Evolutionary conservation across 2,888 invertebrate genomes (phyloP).

Genomic region (Syrphus vitripennis): DNA sequence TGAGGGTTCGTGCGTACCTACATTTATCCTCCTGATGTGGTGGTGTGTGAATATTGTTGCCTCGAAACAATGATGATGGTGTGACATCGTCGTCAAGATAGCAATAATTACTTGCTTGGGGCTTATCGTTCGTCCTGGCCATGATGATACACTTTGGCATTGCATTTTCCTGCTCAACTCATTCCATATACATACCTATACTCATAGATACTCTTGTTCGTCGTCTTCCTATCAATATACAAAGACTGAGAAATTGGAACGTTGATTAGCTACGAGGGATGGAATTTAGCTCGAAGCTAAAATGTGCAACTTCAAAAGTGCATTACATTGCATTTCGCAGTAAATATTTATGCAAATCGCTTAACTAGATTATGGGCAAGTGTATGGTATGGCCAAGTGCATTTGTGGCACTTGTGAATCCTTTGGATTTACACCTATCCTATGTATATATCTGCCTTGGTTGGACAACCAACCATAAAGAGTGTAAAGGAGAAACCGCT

Average conservation of each 20-base stretch:
- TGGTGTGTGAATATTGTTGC: conserved; percentile 14
- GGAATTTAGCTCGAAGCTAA: conserved; percentile 35
- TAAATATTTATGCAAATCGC: conserved; percentile 72
- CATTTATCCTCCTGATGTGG: too few relatives aligned
- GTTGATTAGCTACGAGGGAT: conserved; percentile 59
- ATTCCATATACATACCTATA: neutral
- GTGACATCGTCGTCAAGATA: conserved; percentile 70
- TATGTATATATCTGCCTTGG: neutral
- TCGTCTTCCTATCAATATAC: conserved; percentile 8
- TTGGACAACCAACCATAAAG: neutral
- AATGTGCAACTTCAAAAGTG: conserved; percentile 67
- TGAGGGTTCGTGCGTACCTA: conserved; percentile 11
- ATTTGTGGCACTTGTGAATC: conserved; percentile 51
- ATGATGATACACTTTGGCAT: conserved; percentile 24
- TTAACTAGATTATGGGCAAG: conserved; percentile 62
- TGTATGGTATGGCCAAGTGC: conserved; percentile 38
- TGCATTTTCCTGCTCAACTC: neutral
- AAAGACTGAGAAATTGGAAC: conserved; percentile 44
- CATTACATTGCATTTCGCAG: conserved; percentile 66
- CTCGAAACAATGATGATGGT: conserved; percentile 57
- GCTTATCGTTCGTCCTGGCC: conserved; percentile 64
- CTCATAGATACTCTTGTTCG: neutral
- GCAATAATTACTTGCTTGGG: conserved; percentile 68
- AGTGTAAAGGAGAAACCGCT: conserved; percentile 28
- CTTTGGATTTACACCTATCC: conserved; percentile 16